phyloP scores from a whole-genome alignment of 2,888 invertebrate genomes.

The Prostheceraeus crozeri region DNA sequence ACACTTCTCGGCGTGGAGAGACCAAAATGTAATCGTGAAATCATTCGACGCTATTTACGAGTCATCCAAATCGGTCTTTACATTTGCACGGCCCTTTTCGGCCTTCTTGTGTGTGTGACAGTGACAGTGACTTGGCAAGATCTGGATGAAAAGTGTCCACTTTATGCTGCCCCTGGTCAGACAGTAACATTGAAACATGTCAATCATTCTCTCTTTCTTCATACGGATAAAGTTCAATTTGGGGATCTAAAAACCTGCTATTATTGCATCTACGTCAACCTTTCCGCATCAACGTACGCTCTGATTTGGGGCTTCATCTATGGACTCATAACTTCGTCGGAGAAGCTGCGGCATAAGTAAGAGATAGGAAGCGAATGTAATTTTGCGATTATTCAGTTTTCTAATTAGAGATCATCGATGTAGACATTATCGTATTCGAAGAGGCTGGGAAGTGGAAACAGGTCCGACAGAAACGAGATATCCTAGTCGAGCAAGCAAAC shows the following conservation, averaged over 20 bases:
- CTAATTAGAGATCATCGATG: too few relatives aligned
- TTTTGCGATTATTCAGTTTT: too few relatives aligned
- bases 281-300: constrained; percentile 25
- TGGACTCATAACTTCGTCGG: constrained; percentile 26
- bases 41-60: constrained; percentile 27
- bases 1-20: too few relatives aligned
- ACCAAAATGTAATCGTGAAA: too few relatives aligned
- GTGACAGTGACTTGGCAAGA: constrained; percentile 36
- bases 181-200: constrained; percentile 20
- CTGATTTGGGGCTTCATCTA: constrained; percentile 33
- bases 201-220: constrained; percentile 19
- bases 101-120: constrained; percentile 34
- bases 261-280: constrained; percentile 37
- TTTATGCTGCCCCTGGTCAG: constrained; percentile 32
- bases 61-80: constrained; percentile 29
- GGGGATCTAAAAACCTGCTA: constrained; percentile 34
- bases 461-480: too few relatives aligned
- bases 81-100: constrained; percentile 28
- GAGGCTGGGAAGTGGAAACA: too few relatives aligned
- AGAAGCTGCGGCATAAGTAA: constrained; percentile 15
- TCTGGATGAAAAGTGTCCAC: constrained; percentile 30
- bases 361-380: background rate
- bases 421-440: too few relatives aligned
- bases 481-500: too few relatives aligned
- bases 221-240: constrained; percentile 30